A percentile compares a stretch with the other conserved stretches of the same genome.
Evolutionary conservation across 2,888 invertebrate genomes (phyloP).

Genomic region (Zelleria hepariella): DNA sequence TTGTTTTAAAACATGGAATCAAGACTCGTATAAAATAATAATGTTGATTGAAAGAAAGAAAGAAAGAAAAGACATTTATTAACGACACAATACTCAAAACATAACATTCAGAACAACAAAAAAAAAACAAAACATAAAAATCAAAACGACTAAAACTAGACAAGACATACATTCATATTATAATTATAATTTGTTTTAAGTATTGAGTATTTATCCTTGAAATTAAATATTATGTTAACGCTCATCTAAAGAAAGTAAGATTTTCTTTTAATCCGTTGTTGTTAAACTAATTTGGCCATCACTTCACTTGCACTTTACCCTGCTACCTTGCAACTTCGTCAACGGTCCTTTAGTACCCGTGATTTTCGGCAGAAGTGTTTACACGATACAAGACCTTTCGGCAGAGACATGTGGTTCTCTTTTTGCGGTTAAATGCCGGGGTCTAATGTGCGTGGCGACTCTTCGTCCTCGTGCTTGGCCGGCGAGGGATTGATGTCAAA

Average conservation of each 20-base stretch:
- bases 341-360: background rate
- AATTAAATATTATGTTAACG: background rate
- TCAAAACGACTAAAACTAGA: no score
- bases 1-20: no score
- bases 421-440: background rate
- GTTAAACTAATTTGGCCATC: background rate
- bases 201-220: background rate
- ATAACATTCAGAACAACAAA: no score
- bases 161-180: no score
- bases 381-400: background rate
- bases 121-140: no score
- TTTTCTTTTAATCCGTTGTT: no score
- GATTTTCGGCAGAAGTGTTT: background rate
- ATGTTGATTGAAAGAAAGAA: no score
- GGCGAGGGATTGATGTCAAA: background rate
- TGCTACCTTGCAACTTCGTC: background rate
- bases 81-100: no score
- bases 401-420: background rate
- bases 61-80: no score
- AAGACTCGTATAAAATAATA: no score
- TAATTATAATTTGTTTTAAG: no score
- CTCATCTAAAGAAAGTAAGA: no score
- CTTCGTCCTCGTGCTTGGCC: background rate
- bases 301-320: background rate
- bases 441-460: background rate